Evolutionary conservation across 2,113 vertebrate species (phyloP), one percentile per base, ranked within the genome.

Genomic region (Dasyurus viverrinus): DNA sequence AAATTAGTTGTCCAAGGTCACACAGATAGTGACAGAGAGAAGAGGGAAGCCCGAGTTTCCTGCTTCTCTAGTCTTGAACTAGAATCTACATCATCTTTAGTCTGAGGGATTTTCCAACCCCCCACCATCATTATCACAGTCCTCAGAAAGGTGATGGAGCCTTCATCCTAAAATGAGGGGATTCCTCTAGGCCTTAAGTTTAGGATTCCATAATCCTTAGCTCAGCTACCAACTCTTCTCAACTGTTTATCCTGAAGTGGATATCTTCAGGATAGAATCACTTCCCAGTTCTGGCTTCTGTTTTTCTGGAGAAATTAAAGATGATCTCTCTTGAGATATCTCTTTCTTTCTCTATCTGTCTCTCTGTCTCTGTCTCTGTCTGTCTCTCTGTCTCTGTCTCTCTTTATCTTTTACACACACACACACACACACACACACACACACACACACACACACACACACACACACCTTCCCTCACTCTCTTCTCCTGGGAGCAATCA

Each of bases 281-380:
- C 0, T 92, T 95, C 89, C 54, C 93, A 91, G 91, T 90, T 60
- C 11, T 92, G 24, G 54, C 52, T 91, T 53, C 89, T 92, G 95
- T 93, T 91, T 97, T 95, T 90, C 94, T 53, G n/a, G 92, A 19
- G 93, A 96, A 89, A 94, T 54, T 46, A 42, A 92, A 96, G 84
- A 93, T 54, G 53, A 60, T 94, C 94, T 91, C 53, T 92, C 57
- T 53, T 53, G n/a, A n/a, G n/a, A n/a, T n/a, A n/a, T 47, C 90
- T 93, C 52, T 92, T 48, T 52, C 48, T 53, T 10, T 53, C 53
- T 54, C 53, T 54, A 11, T 54, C 53, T 54, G 3, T 54, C 53
- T 16, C 53, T 16, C 2, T 22, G 10, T 19, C 22, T 54, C 54
- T 23, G 1, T 54, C 54, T 23, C 94, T 48, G 5, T 48, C 48